phyloP scores from a whole-genome alignment of 30 jellyfish, hydroid and myxozoan species.

The Hydractinia echinata region DNA sequence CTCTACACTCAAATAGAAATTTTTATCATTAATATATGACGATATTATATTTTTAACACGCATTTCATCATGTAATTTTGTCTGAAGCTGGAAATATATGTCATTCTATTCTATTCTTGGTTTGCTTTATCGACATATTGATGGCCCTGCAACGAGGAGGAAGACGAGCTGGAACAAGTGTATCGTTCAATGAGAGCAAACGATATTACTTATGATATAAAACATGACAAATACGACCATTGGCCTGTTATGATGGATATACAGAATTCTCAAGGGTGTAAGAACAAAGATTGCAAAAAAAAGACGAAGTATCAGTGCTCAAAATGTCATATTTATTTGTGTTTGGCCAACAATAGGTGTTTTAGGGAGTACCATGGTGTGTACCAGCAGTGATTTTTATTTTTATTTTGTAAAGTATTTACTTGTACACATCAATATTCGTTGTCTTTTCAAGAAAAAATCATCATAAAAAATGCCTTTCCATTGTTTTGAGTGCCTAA shows the following conservation, averaged over 20 bases:
- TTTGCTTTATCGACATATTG: no score
- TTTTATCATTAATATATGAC: no score
- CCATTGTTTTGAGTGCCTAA: neutral
- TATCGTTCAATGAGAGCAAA: conserved; percentile 15
- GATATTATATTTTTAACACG: no score
- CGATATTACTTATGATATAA: conserved; percentile 5
- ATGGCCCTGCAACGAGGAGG: no score
- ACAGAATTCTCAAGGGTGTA: conserved; percentile 30
- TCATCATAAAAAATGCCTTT: neutral
- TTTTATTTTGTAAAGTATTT: neutral
- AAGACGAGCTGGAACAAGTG: neutral
- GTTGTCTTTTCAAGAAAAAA: neutral
- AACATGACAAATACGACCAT: conserved; percentile 32
- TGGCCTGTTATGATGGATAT: conserved; percentile 36
- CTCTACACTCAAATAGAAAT: no score
- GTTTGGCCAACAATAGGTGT: conserved; percentile 30
- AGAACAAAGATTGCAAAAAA: conserved; percentile 29
- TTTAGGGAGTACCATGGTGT: conserved; percentile 36
- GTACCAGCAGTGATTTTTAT: neutral
- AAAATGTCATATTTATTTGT: conserved; percentile 43
- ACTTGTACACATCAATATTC: neutral
- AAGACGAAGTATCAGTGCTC: conserved; percentile 33
- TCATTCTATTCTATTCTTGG: no score
- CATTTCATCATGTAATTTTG: no score
- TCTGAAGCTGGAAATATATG: no score